Evolutionary conservation across 2,797 vertebrate genomes (phyloP).

Genomic region (Sphaeramia orbicularis): DNA sequence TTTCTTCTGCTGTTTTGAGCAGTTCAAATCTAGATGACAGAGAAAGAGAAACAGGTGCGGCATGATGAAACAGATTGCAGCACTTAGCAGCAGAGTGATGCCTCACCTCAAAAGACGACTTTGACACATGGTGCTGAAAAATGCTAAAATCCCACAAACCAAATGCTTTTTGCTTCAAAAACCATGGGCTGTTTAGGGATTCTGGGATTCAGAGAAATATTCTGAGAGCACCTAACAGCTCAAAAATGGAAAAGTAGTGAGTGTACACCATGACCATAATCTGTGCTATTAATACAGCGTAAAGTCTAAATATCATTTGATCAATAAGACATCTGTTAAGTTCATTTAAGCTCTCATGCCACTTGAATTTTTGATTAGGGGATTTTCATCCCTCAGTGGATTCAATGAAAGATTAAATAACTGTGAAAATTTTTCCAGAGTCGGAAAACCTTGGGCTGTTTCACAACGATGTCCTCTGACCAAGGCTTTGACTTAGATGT

Average conservation of each 20-base stretch:
- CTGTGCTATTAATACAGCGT: neutral
- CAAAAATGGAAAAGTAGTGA: slow-evolving; percentile 6
- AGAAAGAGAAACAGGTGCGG: neutral
- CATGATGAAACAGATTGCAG: neutral
- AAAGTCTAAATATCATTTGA: neutral
- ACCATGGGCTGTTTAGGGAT: slow-evolving; percentile 2
- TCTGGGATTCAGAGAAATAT: neutral
- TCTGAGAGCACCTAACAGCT: neutral
- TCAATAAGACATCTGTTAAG: neutral
- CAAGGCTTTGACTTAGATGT: too few relatives aligned
- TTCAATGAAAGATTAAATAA: too few relatives aligned
- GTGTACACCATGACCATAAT: neutral
- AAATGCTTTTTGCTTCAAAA: neutral
- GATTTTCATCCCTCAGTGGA: too few relatives aligned
- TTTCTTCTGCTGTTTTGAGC: slow-evolving; percentile 1
- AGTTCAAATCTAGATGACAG: slow-evolving; percentile 2
- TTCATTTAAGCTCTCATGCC: too few relatives aligned
- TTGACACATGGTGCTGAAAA: neutral
- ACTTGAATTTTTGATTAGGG: too few relatives aligned
- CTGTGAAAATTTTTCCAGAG: too few relatives aligned
- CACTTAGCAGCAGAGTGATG: neutral
- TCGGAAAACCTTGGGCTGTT: too few relatives aligned
- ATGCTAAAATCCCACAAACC: neutral
- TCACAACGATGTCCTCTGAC: too few relatives aligned
- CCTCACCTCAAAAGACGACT: neutral